phyloP scores from a whole-genome alignment of 1,140 invertebrate species.

The Bombus consobrinus region DNA sequence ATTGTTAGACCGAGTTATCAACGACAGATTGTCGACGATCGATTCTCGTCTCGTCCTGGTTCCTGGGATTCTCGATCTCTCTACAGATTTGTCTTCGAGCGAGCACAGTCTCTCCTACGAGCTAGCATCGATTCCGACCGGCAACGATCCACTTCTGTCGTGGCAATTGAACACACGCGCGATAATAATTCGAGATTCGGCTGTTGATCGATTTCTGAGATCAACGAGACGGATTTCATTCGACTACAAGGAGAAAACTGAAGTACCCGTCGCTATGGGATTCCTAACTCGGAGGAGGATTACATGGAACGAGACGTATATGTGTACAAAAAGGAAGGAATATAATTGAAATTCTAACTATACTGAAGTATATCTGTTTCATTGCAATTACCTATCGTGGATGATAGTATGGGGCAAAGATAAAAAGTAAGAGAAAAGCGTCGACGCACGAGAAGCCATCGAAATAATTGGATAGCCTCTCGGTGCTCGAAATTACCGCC shows the following conservation, averaged over 20 bases:
- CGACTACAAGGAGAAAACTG: background rate
- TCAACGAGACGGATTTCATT: background rate
- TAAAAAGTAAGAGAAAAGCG: background rate
- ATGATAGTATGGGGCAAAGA: background rate
- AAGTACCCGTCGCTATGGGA: background rate
- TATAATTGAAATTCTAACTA: background rate
- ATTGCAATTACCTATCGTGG: background rate
- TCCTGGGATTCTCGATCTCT: background rate
- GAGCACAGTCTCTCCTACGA: background rate
- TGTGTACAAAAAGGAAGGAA: background rate
- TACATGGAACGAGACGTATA: background rate
- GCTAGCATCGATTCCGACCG: no score
- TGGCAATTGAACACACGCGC: background rate
- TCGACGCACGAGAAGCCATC: background rate
- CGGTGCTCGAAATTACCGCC: background rate
- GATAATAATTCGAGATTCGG: background rate
- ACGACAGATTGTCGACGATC: conserved; percentile 15
- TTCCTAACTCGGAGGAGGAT: background rate
- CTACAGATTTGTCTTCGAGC: background rate
- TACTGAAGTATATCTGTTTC: background rate
- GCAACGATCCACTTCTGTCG: background rate
- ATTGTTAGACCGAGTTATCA: background rate
- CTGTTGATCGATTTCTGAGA: no score
- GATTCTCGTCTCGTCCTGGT: background rate
- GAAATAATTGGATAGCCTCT: background rate